Evolutionary conservation across 2,797 vertebrate species (phyloP).

Genomic region (Esox masquinongy): DNA sequence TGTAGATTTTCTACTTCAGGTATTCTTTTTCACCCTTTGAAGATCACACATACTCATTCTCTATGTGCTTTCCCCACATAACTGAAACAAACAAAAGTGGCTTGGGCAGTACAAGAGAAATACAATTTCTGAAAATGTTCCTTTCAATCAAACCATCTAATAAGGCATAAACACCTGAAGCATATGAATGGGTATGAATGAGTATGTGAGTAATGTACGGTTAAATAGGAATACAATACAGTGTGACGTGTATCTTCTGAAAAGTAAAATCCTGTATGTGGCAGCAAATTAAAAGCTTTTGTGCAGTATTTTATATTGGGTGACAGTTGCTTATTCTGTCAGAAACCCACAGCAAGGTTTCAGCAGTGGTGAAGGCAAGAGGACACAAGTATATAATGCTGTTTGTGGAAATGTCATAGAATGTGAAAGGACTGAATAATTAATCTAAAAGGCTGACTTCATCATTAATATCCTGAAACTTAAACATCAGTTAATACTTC

Average conservation of each 20-base stretch:
- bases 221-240: no score
- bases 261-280: no score
- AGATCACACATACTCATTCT: background rate
- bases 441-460: background rate
- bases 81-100: background rate
- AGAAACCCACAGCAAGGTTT: background rate
- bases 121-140: background rate
- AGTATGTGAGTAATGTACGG: background rate
- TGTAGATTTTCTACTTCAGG: slow-evolving; percentile 35
- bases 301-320: background rate
- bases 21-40: slow-evolving; percentile 15
- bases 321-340: background rate
- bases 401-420: background rate
- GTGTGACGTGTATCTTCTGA: no score
- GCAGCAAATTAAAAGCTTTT: background rate
- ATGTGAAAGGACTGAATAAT: background rate
- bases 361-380: background rate
- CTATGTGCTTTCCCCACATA: background rate
- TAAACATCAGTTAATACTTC: background rate
- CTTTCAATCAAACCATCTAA: background rate
- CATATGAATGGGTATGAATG: background rate
- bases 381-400: background rate
- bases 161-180: background rate
- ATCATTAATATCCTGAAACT: background rate
- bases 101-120: background rate